Base-by-base conservation (phyloP, 2,797 vertebrate species). In the Notamacropus eugenii region DNA sequence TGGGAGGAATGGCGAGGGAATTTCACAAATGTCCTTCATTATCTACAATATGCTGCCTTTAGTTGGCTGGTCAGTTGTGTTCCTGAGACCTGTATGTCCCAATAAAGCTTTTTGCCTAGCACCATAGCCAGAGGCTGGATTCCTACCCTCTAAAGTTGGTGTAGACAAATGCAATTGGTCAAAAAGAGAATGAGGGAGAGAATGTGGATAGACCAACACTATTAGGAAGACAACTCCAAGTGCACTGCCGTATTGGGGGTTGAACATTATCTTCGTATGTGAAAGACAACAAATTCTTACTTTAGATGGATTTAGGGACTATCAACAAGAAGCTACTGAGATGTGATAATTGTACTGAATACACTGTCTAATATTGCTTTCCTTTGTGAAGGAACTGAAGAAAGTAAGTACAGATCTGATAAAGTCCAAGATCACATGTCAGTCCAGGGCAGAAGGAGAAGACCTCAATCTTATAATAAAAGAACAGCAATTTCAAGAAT, bases 361-460 rank as follows among this genome's bases (percentile, higher is more conserved):
- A 97, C 97, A 98, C 94, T 98, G 97, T 98, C 98, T 98, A 98
- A 97, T 0, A 27, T 27, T 98, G 82, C 98, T 98, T 87, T 98
- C 95, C 98, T 98, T 96, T 97, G 96, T 98, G 98, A 98, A 99
- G 99, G 99, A 99, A 97, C 96, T 99, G 97, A 99, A 99, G 97
- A 99, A 99, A 97, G 97, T 99, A 97, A 99, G 98, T 96, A 98
- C 98, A 96, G 99, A 99, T 96, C 98, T 99, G 98, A 98, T 99
- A 96, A 99, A 99, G 97, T 98, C 98, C 97, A 99, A 99, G 98
- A 99, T 99, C 98, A 98, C 97, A 55, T 99, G 98, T 93, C 98
- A 99, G 93, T 97, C 97, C 97, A 99, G 97, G 93, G 98, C 98
- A 96, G 98, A 97, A 98, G 99, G 99, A 98, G 98, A 99, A 98